A percentile compares a stretch with the other conserved stretches of the same genome.
Evolutionary conservation across 2,113 vertebrate genomes (phyloP).

Genomic region (Perca flavescens): DNA sequence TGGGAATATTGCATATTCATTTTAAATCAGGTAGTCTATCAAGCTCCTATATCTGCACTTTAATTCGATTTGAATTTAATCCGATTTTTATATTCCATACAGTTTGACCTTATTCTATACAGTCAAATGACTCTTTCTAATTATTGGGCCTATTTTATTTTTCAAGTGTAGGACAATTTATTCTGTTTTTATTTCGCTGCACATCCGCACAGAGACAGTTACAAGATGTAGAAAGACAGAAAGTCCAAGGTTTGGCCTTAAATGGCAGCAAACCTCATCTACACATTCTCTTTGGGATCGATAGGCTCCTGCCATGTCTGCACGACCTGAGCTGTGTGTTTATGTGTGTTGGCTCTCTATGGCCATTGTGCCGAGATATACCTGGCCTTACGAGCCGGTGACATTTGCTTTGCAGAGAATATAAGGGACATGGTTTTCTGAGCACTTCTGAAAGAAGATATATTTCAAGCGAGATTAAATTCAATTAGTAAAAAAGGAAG

Average conservation of each 20-base stretch:
- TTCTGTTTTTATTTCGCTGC: slow-evolving; percentile 13
- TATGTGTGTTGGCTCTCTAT: slow-evolving; percentile 71
- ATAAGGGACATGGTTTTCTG: slow-evolving; percentile 36
- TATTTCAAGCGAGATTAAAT: slow-evolving; percentile 46
- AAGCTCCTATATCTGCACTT: background rate
- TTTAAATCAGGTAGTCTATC: background rate
- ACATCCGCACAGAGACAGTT: background rate
- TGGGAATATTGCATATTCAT: background rate
- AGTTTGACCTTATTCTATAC: background rate
- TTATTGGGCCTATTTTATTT: background rate
- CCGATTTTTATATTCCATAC: background rate
- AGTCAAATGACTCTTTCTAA: slow-evolving; percentile 8
- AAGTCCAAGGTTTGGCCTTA: slow-evolving; percentile 68
- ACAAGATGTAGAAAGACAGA: slow-evolving; percentile 29
- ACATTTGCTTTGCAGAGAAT: slow-evolving; percentile 69
- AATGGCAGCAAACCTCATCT: slow-evolving; percentile 82
- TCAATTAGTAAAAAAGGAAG: slow-evolving; percentile 38
- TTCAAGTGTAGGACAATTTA: background rate
- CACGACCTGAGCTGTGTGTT: slow-evolving; percentile 74
- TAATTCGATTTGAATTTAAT: background rate
- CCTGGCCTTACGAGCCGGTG: slow-evolving; percentile 54
- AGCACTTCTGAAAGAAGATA: slow-evolving; percentile 29
- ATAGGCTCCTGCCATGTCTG: slow-evolving; percentile 83
- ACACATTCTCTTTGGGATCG: slow-evolving; percentile 87
- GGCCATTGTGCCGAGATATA: slow-evolving; percentile 68